These are phyloP conservation scores for Petrocephalus microphthalmus DNA, from an alignment of 2,113 vertebrate genomes.

Conservation along the genomic window DNA sequence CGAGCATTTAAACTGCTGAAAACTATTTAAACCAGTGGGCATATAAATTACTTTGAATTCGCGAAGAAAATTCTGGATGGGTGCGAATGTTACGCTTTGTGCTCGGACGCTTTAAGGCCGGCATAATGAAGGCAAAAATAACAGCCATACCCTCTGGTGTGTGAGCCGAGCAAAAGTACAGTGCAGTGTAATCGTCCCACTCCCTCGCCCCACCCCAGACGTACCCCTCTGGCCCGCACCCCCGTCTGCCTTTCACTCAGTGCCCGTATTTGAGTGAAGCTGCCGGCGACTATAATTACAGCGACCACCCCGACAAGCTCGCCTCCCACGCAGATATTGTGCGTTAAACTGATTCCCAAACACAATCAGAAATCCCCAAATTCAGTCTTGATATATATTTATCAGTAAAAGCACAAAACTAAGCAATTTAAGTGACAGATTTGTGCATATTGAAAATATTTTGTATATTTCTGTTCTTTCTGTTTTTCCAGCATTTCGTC, in stretches of 20 bases:
- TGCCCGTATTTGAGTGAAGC: constrained; percentile 18
- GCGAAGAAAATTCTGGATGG: neutral
- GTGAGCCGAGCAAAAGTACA: constrained; percentile 26
- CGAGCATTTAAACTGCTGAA: neutral
- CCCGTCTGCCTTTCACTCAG: neutral
- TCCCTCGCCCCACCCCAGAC: constrained; percentile 6
- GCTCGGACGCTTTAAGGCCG: neutral
- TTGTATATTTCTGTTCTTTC: neutral
- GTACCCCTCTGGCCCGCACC: neutral
- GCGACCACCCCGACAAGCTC: neutral
- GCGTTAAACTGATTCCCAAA: neutral
- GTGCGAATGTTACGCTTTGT: neutral
- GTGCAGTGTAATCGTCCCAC: constrained; percentile 16
- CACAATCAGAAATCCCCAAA: neutral
- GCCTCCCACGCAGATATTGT: constrained; percentile 13
- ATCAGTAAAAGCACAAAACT: neutral
- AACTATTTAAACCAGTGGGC: neutral
- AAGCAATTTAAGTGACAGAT: neutral
- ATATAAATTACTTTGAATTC: neutral
- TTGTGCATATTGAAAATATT: neutral
- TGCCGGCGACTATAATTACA: constrained; percentile 9
- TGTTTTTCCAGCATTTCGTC: neutral
- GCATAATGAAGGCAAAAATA: constrained; percentile 14
- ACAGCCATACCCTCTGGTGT: constrained; percentile 17
- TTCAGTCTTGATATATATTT: neutral